Base-by-base conservation (phyloP, 1,140 invertebrate species). In the Aporrectodea caliginosa region DNA sequence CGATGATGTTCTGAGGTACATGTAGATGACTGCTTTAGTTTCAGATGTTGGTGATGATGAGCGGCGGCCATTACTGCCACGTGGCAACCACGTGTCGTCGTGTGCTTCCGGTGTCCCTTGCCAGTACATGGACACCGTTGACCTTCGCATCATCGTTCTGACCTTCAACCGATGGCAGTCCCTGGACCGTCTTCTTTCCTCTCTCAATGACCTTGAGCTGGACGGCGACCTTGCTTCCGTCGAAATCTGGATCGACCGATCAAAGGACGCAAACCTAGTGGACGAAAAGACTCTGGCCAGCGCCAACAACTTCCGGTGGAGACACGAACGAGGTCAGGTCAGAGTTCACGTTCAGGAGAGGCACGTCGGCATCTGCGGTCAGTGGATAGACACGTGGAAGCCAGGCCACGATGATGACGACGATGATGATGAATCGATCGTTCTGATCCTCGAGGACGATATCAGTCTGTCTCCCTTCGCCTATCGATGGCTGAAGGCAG, bases 361-460 rank as follows among this genome's bases (percentile, higher is more conserved):
- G 6, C 85, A 86, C 78, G 84, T 83, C 1, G 85, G 85, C 14
- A 81, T 86, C 2, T 78, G 82, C 32, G 85, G 85, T 1, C 85
- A 86, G 75, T 86, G 85, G 85, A 73, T 86, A 1, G 77, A 81
- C 22, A 84, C 85, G 0, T 86, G 85, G 85, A 77, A 82, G n/a
- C 69, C 78, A 16, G 80, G 82, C n/a, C 1, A 22, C 29, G 32
- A 30, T n/a, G 34, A 12, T 1, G n/a, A 31, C 27, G 73, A 31
- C 1, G n/a, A 31, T 6, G 73, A 33, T 6, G 77, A 75, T 0
- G 78, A 82, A 14, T 85, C 85, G 81, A 84, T 86, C 16, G 85
- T 81, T 29, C 71, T 86, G 1, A 82, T 86, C 22, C 34, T 86
- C 14, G 85, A 86, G 77, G 85, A 86, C 78, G 85, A 86, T 75